Conservation (phyloP, 2,888 invertebrate species). For the Parelbella ahira region DNA sequence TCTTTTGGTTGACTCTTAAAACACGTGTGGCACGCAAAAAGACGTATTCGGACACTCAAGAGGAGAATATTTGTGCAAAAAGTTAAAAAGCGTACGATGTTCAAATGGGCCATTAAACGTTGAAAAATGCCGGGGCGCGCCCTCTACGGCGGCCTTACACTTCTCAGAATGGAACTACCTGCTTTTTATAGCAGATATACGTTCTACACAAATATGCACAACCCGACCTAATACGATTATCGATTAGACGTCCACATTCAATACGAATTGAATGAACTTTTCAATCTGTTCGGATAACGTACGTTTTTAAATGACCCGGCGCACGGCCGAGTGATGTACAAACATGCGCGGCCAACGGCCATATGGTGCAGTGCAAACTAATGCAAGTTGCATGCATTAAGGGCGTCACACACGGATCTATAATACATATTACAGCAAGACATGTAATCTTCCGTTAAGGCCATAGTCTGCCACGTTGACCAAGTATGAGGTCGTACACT, state of each 20-base stretch:
- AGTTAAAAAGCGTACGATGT: constrained; percentile 37
- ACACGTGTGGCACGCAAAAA: constrained; percentile 40
- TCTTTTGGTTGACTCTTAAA: constrained; percentile 23
- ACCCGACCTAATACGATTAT: constrained; percentile 57
- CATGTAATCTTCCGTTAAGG: too few species aligned
- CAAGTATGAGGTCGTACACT: too few species aligned
- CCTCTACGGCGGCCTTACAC: constrained; percentile 53
- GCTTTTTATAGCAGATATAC: constrained; percentile 68
- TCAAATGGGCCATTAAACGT: constrained; percentile 49
- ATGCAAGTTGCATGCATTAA: constrained; percentile 18
- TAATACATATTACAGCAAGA: too few species aligned
- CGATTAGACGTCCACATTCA: constrained; percentile 44
- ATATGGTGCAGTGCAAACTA: constrained; percentile 38
- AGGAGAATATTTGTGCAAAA: constrained; percentile 51
- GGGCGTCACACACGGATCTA: too few species aligned
- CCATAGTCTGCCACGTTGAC: too few species aligned
- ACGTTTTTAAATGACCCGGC: constrained; percentile 52
- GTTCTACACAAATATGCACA: constrained; percentile 53
- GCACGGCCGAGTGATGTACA: constrained; percentile 41
- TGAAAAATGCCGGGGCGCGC: constrained; percentile 39
- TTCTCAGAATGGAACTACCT: constrained; percentile 75
- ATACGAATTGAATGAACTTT: constrained; percentile 47
- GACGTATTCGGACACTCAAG: constrained; percentile 33
- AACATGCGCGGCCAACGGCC: constrained; percentile 44
- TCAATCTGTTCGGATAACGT: constrained; percentile 51